Evolutionary conservation across 1,140 invertebrate genomes (phyloP), one percentile per base, ranked within the genome.

Genomic region (Delia radicum): DNA sequence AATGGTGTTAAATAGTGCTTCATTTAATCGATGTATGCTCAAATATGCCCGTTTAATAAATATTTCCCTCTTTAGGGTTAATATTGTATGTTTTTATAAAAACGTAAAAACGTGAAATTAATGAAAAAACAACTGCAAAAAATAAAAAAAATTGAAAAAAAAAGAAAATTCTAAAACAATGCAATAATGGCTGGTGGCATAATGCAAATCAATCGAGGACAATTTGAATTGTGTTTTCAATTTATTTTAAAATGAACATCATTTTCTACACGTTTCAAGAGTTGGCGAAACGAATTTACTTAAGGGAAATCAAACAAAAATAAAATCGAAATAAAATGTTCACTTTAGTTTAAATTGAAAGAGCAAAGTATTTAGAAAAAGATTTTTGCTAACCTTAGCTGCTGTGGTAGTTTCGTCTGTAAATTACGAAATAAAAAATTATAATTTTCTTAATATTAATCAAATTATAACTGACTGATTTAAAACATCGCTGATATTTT

Each of bases 171-270:
- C 29, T 69, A 37, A 42, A 55, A 21, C 48, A 55, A 18, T 8
- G 24, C 48, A 55, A 37, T 37, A 37, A 1, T 21, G 48, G 2
- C n/a, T 55, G 48, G 33, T 37, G 33, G 8, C 24, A 55, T 33
- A 69, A 69, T 69, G 65, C 31, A 69, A 69, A 69, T 69, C 65
- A 69, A 69, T 37, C 65, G 65, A 33, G 65, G 65, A 69, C 65
- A 69, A 69, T 69, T 33, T 69, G 29, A 69, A 33, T 55, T 55
- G 48, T 10, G 24, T 24, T 55, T 55, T 55, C 48, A 55, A 55
- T 55, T 55, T n/a, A n/a, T n/a, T n/a, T n/a, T 55, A 21, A 18
- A 55, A 55, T 55, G 48, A 55, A 55, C 18, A 55, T 55, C 8
- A n/a, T 55, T 55, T 21, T 55, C 48, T 55, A 55, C 48, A 55